Base-by-base conservation (phyloP, 2,888 invertebrate genomes). In the Scelioninae gen. 1 region DNA sequence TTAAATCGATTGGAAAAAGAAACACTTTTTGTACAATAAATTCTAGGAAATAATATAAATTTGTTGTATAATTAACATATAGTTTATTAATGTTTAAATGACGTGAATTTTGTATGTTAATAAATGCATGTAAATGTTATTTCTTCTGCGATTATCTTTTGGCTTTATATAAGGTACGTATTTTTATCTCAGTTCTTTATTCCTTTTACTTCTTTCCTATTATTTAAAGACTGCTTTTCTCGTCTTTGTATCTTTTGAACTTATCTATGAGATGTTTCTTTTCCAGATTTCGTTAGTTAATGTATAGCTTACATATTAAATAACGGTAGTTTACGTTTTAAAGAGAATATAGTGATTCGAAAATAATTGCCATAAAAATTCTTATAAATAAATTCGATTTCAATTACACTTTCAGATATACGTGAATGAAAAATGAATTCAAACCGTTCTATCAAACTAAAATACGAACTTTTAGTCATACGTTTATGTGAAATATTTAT, bases 251-350 rank as follows among this genome's bases (percentile, higher is more conserved):
- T 56, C 65, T 56, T 40, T 55, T 47, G 16, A 55, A 65, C 43
- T 65, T 75, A 65, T 65, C 75, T 38, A 40, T 74, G 15, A 38
- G 58, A 15, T 15, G 71, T 45, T 53, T 45, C 45, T 56, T 75
- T 65, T 49, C 29, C 10, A 74, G 23, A 74, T 74, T 65, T 47
- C 51, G 60, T 72, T 60, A 51, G 31, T 71, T 58, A 71, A 58
- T 56, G 34, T 49, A 71, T 34, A 47, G 38, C 45, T 49, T 32
- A n/a, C 34, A 23, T 15, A 34, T 71, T 71, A 49, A 60, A 43
- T 55, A 74, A 55, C 55, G 43, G 8, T 16, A 43, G 47, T 74
- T 47, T 40, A 38, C 31, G 47, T 65, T 43, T 10, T 7, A 72
- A 63, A 23, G 43, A 29, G 53, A 62, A 62, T 38, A 60, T 16